phyloP scores from a whole-genome alignment of 2,113 vertebrate genomes.

The Pandion haliaetus region DNA sequence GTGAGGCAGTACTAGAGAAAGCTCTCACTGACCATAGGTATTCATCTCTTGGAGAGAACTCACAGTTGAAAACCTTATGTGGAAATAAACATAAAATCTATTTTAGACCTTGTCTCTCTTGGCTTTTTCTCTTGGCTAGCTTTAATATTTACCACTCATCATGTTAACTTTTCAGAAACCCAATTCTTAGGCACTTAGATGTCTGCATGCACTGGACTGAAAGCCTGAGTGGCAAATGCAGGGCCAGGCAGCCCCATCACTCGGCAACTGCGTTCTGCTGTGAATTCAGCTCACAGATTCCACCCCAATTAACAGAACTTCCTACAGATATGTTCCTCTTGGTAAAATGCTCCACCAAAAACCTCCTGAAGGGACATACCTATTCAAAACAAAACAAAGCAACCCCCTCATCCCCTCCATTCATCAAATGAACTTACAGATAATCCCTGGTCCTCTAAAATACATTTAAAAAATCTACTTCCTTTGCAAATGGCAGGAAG shows the following conservation, averaged over 20 bases:
- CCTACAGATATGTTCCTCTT: not conserved
- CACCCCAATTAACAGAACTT: not conserved
- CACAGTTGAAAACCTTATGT: not conserved
- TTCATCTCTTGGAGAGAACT: not conserved
- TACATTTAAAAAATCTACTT: not conserved
- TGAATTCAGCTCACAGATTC: not conserved
- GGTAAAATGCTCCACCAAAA: not conserved
- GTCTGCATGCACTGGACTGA: not conserved
- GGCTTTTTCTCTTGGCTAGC: not conserved
- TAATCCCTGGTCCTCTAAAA: not conserved
- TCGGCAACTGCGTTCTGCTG: not conserved
- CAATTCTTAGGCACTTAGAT: not conserved
- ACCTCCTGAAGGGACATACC: not conserved
- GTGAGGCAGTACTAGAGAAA: not conserved
- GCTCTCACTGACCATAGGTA: not conserved
- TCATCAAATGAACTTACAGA: not conserved
- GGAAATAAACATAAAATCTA: conserved; percentile 42
- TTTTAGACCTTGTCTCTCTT: conserved; percentile 4
- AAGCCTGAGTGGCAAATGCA: rapidly evolving
- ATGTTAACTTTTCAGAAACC: not conserved
- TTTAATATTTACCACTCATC: not conserved
- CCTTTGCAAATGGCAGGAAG: conserved; percentile 27
- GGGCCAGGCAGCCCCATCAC: not conserved
- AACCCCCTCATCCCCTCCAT: rapidly evolving
- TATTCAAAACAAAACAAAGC: not conserved